These are phyloP conservation scores for Ctenicera cuprea DNA, from an alignment of 2,888 invertebrate species.

Conservation along the genomic window DNA sequence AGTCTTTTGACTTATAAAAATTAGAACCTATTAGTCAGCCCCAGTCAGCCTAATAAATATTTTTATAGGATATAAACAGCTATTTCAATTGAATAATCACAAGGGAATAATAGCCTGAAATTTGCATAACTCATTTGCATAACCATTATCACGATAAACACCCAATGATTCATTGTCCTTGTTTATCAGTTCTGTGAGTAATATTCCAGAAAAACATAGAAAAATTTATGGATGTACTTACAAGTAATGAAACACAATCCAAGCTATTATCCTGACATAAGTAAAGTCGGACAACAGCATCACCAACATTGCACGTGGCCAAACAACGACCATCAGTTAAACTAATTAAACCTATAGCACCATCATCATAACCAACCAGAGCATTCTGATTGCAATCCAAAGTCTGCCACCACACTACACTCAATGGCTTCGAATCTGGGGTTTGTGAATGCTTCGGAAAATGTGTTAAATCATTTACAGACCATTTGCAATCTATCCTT, in stretches of 20 bases:
- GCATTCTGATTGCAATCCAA: conserved; percentile 82
- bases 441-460: conserved; percentile 70
- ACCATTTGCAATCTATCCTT: conserved; percentile 77
- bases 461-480: conserved; percentile 75
- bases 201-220: too few relatives aligned
- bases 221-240: too few relatives aligned
- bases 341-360: conserved; percentile 78
- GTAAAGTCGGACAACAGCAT: conserved; percentile 78
- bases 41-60: too few relatives aligned
- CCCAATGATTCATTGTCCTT: too few relatives aligned
- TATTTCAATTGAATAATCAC: too few relatives aligned
- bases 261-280: conserved; percentile 84
- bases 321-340: conserved; percentile 82
- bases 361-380: conserved; percentile 81
- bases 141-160: too few relatives aligned
- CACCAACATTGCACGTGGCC: conserved; percentile 79
- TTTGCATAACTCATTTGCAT: too few relatives aligned
- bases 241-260: conserved; percentile 78
- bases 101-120: too few relatives aligned
- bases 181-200: too few relatives aligned
- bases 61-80: too few relatives aligned
- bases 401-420: conserved; percentile 87
- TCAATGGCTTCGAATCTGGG: conserved; percentile 74
- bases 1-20: too few relatives aligned
- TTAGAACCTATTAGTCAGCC: too few relatives aligned